Percentiles rank a stretch among this genome's conserved stretches.
Conservation (phyloP, 2,888 invertebrate genomes). For the Lycophotia porphyrea region DNA sequence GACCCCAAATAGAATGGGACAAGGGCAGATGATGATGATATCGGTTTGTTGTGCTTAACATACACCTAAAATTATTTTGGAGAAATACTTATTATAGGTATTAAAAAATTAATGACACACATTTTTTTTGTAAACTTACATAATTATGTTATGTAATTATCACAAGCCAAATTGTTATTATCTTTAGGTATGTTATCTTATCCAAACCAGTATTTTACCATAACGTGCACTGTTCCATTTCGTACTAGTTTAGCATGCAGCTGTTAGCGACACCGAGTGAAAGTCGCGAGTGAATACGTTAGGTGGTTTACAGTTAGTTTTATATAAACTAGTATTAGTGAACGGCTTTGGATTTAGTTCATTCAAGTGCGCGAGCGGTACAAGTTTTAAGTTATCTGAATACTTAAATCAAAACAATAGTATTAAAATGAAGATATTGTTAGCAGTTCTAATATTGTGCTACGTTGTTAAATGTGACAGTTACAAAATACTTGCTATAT, state of each 20-base stretch:
- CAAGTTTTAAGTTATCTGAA: not conserved
- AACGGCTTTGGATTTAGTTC: conserved; percentile 1
- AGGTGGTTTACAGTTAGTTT: not conserved
- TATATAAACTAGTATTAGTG: conserved; percentile 4
- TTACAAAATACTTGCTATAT: conserved; percentile 72
- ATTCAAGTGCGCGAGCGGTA: conserved; percentile 10
- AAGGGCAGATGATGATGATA: too few relatives aligned
- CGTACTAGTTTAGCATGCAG: not conserved
- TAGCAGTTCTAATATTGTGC: conserved; percentile 31
- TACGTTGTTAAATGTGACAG: conserved; percentile 41
- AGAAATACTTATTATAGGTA: too few relatives aligned
- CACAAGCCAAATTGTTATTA: not conserved
- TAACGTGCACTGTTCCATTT: not conserved
- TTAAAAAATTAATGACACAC: not conserved
- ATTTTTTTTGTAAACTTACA: not conserved
- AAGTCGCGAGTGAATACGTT: conserved; percentile 2
- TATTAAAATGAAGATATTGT: conserved; percentile 41
- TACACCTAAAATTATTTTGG: not conserved
- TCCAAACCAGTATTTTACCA: not conserved
- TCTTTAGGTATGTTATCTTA: conserved; percentile 3
- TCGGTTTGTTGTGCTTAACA: not conserved
- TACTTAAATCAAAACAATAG: not conserved
- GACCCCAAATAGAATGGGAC: too few relatives aligned
- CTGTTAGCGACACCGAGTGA: conserved; percentile 1
- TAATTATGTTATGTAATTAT: not conserved